Conservation (phyloP, 2,888 invertebrate genomes). For the Noctua janthe region DNA sequence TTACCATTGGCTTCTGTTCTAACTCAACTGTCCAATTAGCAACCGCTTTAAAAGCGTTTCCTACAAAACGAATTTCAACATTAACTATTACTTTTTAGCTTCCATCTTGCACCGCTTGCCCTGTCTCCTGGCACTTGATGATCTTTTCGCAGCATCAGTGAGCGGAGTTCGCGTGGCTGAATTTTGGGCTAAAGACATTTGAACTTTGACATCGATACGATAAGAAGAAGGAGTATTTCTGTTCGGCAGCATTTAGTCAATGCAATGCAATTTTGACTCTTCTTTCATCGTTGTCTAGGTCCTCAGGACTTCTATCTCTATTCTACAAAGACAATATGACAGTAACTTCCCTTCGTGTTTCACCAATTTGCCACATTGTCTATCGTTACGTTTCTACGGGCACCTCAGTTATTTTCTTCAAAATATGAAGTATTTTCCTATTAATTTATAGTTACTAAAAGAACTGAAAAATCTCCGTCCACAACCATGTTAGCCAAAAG, state of each 20-base stretch:
- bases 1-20: background rate
- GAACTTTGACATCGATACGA: background rate
- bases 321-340: background rate
- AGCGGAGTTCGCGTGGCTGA: background rate
- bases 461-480: background rate
- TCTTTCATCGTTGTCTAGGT: background rate
- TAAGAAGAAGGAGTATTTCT: background rate
- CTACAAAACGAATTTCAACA: background rate
- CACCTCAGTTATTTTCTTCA: background rate
- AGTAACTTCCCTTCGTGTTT: background rate
- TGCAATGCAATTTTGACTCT: background rate
- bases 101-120: background rate
- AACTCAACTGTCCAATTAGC: background rate
- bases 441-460: background rate
- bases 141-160: background rate
- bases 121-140: background rate
- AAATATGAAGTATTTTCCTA: background rate
- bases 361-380: background rate
- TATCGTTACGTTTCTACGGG: background rate
- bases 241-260: background rate
- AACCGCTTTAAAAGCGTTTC: background rate
- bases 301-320: background rate
- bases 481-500: background rate
- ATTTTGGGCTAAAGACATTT: background rate
- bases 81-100: background rate